Evolutionary conservation across 2,888 invertebrate species (phyloP), one percentile per base, ranked within the genome.

Genomic region (Eupsilia transversa): DNA sequence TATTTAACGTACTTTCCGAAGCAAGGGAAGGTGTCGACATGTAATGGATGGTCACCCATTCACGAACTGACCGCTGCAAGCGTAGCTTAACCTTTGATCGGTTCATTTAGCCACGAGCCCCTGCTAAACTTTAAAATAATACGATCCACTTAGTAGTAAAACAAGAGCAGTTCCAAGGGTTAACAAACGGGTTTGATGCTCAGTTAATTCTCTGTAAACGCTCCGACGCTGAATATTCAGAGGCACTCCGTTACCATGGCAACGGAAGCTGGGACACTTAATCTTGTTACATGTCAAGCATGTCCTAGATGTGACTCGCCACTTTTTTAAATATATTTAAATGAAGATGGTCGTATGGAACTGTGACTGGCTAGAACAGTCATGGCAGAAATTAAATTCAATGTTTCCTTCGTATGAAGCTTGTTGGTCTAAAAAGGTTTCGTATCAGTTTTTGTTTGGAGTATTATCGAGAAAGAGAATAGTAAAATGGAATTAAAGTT

Each of bases 201-300:
- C 81, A 77, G 80, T 82, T 85, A 84, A 82, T 83, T 85, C 73
- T 67, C 68, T 54, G 76, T 83, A 80, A 85, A 81, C 74, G 78
- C 46, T 64, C 75, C 72, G 54, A 57, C 54, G 41, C 72, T 89
- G 79, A 83, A 85, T 87, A 83, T 85, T 88, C 82, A 83, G 41
- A 72, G 52, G 67, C 86, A 79, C 76, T 86, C 68, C 70, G 88
- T 83, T 82, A 49, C 80, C 61, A 82, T 87, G 72, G 82, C 63
- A 73, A 88, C 77, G 63, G 74, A 61, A 67, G 73, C 79, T 57
- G 52, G 23, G 59, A 78, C 74, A 84, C 82, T 88, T 84, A 82
- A 86, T 88, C 82, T 88, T 79, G 79, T 88, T 84, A 86, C 38
- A 60, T 68, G 86, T 81, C 82, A 82, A 79, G 85, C 76, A 74